A percentile compares a stretch with the other conserved stretches of the same genome.
These are phyloP conservation scores for Actinopyga echinites DNA, from an alignment of 53 echinoderm and acorn worm genomes.

Conservation along the genomic window DNA sequence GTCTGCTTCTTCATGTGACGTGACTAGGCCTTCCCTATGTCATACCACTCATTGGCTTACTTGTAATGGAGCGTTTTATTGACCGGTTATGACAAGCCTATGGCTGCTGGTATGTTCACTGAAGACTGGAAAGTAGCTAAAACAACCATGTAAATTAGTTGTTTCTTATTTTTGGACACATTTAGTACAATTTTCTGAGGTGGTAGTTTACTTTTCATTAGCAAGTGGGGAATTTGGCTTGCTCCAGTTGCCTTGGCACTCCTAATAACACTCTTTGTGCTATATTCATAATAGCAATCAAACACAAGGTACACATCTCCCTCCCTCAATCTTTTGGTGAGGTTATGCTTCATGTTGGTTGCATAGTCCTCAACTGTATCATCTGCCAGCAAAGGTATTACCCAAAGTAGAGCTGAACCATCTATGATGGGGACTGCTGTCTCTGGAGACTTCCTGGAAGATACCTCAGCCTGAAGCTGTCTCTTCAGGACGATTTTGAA, in stretches of 20 bases:
- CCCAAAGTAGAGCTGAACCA: conserved; percentile 51
- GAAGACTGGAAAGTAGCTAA: background rate
- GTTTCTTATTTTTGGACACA: conserved; percentile 50
- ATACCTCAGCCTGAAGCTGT: conserved; percentile 29
- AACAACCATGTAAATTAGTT: conserved; percentile 40
- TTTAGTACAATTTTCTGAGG: conserved; percentile 23
- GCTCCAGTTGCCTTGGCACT: conserved; percentile 6
- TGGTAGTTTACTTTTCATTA: conserved; percentile 29
- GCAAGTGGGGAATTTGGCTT: background rate
- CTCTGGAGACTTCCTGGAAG: background rate
- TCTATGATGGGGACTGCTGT: conserved; percentile 31
- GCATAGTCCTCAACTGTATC: conserved; percentile 27
- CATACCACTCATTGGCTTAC: background rate
- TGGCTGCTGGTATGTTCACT: background rate
- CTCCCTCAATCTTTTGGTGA: background rate
- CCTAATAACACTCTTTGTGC: conserved; percentile 15
- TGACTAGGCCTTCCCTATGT: background rate
- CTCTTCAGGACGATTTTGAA: conserved; percentile 47
- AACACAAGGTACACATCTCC: conserved; percentile 54
- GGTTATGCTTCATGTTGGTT: conserved; percentile 8
- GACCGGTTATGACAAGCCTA: background rate
- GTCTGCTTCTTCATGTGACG: conserved; percentile 65
- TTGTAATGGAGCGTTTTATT: background rate
- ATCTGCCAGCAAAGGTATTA: conserved; percentile 45
- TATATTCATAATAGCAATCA: conserved; percentile 46